Percentiles rank a stretch among this genome's conserved stretches.
phyloP scores from a whole-genome alignment of 2,113 vertebrate genomes.

The Chelonoidis abingdonii region DNA sequence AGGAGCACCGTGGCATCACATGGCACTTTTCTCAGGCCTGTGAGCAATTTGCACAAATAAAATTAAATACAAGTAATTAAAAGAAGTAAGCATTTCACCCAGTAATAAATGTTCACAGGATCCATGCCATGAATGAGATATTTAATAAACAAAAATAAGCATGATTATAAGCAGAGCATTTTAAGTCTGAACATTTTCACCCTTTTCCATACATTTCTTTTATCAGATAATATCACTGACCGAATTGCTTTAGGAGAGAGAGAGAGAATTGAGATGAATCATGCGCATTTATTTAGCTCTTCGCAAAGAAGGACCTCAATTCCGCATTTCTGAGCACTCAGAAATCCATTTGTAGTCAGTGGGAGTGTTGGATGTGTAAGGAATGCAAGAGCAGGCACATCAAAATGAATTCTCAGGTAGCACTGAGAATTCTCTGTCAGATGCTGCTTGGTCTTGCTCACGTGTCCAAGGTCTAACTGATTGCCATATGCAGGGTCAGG shows the following conservation, averaged over 20 bases:
- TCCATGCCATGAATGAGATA: neutral
- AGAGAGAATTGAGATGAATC: neutral
- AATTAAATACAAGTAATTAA: neutral
- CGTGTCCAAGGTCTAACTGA: neutral
- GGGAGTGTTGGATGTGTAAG: neutral
- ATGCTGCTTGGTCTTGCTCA: neutral
- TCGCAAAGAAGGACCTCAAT: neutral
- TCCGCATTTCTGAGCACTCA: rapidly evolving
- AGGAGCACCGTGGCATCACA: neutral
- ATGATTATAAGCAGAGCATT: neutral
- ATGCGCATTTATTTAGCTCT: neutral
- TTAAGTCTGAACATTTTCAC: neutral
- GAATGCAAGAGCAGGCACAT: neutral
- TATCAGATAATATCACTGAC: neutral
- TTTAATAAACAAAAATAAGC: neutral
- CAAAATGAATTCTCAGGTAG: neutral
- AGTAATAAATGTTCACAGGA: neutral
- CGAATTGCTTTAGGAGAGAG: neutral
- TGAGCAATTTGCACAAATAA: neutral
- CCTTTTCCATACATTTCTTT: neutral
- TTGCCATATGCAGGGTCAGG: too few relatives aligned
- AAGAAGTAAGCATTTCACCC: neutral
- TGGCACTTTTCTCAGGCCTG: neutral
- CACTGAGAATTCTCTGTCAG: neutral
- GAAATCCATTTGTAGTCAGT: neutral